Percentiles rank a stretch among this genome's conserved stretches.
phyloP scores from a whole-genome alignment of 2,797 vertebrate species.

The Stomatorhinus walkeri region DNA sequence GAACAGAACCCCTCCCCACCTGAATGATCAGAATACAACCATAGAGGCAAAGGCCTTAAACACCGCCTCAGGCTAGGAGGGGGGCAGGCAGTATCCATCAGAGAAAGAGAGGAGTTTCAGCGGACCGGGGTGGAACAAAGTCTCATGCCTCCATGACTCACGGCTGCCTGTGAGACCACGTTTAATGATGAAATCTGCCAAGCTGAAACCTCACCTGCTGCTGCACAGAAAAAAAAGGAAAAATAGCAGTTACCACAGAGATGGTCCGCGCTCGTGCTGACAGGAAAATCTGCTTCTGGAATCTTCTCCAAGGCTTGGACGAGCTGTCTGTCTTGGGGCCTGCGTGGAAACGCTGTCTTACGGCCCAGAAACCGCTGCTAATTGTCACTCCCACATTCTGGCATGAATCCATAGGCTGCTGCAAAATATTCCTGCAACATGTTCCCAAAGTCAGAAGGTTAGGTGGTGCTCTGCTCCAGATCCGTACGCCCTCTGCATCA shows the following conservation, averaged over 20 bases:
- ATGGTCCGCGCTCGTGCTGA: neutral
- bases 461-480: neutral
- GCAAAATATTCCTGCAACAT: neutral
- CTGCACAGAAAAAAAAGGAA: conserved; percentile 2
- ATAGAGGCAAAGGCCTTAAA: neutral
- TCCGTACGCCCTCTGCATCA: neutral
- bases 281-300: neutral
- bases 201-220: conserved; percentile 4
- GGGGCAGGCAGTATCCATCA: neutral
- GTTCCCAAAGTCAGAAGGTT: neutral
- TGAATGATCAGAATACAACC: neutral
- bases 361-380: neutral
- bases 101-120: neutral
- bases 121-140: neutral
- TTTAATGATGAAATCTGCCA: conserved; percentile 16
- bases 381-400: neutral
- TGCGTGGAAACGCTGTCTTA: neutral
- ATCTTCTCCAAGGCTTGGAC: neutral
- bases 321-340: neutral
- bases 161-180: neutral
- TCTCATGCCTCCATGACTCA: neutral
- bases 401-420: neutral
- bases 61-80: neutral
- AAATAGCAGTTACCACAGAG: conserved; percentile 4
- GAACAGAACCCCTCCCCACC: neutral